Conservation (phyloP, 2,888 invertebrate species). For the Ichneumon xanthorius region DNA sequence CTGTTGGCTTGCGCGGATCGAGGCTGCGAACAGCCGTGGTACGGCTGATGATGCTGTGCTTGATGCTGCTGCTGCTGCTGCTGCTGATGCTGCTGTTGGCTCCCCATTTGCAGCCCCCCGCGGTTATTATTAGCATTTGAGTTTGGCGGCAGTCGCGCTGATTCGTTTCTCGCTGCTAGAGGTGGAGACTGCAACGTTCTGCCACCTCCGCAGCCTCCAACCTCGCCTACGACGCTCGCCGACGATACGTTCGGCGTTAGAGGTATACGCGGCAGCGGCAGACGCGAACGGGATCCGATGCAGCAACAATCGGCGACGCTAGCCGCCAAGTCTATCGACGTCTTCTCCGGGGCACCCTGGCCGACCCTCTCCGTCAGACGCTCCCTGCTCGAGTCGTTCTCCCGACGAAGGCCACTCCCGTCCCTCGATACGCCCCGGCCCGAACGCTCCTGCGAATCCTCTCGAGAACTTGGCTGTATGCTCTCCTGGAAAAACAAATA, state of each 20-base stretch:
- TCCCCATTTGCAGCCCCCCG: constrained; percentile 79
- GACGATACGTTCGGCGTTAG: constrained; percentile 64
- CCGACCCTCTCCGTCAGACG: constrained; percentile 74
- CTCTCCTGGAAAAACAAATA: constrained; percentile 76
- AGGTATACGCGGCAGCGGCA: constrained; percentile 77
- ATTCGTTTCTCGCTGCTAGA: constrained; percentile 70
- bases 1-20: constrained; percentile 77
- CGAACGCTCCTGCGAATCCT: constrained; percentile 71
- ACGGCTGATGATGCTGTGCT: constrained; percentile 59
- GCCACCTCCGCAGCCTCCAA: constrained; percentile 49
- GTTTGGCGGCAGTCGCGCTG: constrained; percentile 76
- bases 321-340: constrained; percentile 72
- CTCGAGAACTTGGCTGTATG: constrained; percentile 75
- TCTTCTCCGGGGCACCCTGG: constrained; percentile 68
- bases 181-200: constrained; percentile 68
- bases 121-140: constrained; percentile 82
- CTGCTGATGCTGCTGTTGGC: constrained; percentile 67
- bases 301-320: constrained; percentile 81
- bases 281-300: constrained; percentile 81
- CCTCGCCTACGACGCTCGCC: constrained; percentile 62
- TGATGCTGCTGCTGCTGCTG: constrained; percentile 65
- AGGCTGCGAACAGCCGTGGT: constrained; percentile 74
- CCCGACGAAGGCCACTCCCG: constrained; percentile 72
- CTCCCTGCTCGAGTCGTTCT: constrained; percentile 77
- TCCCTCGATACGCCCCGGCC: constrained; percentile 74